These are phyloP conservation scores for Aeoliscus strigatus DNA, from an alignment of 2,797 vertebrate genomes.

Conservation along the genomic window DNA sequence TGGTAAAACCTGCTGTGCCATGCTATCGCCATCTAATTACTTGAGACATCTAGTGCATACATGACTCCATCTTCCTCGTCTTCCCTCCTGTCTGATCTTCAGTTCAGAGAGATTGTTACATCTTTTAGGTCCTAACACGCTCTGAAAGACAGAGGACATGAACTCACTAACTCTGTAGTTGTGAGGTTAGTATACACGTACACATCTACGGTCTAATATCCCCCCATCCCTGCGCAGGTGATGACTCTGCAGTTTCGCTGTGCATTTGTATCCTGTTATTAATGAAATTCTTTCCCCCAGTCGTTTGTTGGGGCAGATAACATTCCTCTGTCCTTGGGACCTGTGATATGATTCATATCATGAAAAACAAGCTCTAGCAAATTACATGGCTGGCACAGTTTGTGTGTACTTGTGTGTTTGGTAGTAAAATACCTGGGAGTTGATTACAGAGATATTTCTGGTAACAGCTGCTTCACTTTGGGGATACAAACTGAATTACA, in stretches of 20 bases:
- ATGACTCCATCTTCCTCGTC: constrained; percentile 35
- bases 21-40: constrained; percentile 46
- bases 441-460: constrained; percentile 49
- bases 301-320: constrained; percentile 31
- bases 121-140: constrained; percentile 38
- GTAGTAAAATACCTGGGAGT: constrained; percentile 47
- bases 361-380: constrained; percentile 26
- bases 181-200: constrained; percentile 32
- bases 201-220: constrained; percentile 41
- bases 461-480: constrained; percentile 54
- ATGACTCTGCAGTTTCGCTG: constrained; percentile 52
- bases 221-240: constrained; percentile 25
- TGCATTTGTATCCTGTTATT: constrained; percentile 62
- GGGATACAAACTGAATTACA: constrained; percentile 36
- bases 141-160: constrained; percentile 39
- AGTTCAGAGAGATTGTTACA: constrained; percentile 58
- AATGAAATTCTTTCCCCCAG: constrained; percentile 54
- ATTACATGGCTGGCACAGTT: constrained; percentile 39
- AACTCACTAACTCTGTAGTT: constrained; percentile 43
- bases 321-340: constrained; percentile 40
- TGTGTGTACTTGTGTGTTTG: constrained; percentile 7
- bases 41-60: constrained; percentile 44
- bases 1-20: constrained; percentile 25
- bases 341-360: constrained; percentile 32
- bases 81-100: constrained; percentile 47